Percentiles rank a stretch among this genome's conserved stretches.
phyloP scores from a whole-genome alignment of 2,113 vertebrate species.

The Oncorhynchus clarkii region DNA sequence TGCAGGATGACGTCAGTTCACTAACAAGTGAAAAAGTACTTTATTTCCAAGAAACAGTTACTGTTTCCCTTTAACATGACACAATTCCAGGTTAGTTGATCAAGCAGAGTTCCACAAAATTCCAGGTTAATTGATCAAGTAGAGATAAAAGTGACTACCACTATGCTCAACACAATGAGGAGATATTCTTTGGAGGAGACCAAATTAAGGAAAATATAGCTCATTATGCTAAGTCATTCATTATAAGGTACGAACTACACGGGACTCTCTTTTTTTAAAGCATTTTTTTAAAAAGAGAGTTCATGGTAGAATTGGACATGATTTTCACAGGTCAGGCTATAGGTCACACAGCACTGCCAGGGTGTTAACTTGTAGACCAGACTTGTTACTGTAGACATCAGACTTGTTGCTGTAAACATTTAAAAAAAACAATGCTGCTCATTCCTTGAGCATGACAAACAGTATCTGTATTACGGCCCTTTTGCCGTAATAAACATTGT shows the following conservation, averaged over 20 bases:
- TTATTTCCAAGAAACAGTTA: no score
- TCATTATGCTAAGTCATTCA: conserved; percentile 77
- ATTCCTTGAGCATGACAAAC: no score
- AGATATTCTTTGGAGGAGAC: conserved; percentile 63
- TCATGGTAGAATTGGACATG: conserved; percentile 59
- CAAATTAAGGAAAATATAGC: conserved; percentile 66
- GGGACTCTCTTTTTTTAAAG: conserved; percentile 44
- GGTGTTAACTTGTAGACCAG: background rate
- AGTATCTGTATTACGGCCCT: no score
- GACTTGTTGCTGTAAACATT: no score
- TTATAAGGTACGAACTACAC: conserved; percentile 63
- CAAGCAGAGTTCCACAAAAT: conserved; percentile 63
- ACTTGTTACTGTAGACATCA: background rate
- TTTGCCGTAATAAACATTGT: no score
- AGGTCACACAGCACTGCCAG: conserved; percentile 28
- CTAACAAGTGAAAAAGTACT: no score
- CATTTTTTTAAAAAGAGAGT: conserved; percentile 17
- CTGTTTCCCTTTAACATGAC: no score
- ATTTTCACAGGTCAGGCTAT: conserved; percentile 66
- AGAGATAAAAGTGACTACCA: conserved; percentile 73
- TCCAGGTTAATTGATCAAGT: conserved; percentile 9
- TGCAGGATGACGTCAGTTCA: no score
- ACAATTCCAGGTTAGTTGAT: conserved; percentile 73
- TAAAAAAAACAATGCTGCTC: no score
- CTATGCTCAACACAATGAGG: conserved; percentile 69